Evolutionary conservation across 2,113 vertebrate species (phyloP), one percentile per base, ranked within the genome.

Genomic region (Castor canadensis): DNA sequence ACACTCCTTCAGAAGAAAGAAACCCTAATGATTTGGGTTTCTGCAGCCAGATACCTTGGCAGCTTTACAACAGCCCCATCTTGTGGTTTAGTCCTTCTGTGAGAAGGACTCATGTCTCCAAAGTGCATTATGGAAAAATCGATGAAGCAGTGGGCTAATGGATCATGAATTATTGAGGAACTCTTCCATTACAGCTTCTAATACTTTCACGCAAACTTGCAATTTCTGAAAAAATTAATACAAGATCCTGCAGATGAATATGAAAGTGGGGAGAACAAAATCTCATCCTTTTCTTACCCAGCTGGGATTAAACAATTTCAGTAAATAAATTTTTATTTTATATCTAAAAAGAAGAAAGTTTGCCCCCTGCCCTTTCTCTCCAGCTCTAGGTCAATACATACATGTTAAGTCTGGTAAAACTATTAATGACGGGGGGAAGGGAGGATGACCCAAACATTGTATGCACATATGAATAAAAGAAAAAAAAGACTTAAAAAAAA

Each of bases 41-140:
- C 67, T 40, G 38, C 56, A 56, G 62, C 40, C 17, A 35, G 54
- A 38, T 3, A 54, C 19, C 84, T 38, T 43, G 38, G 58, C 56
- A 83, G 96, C 89, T 96, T 94, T 79, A 58, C 91, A 54, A 94
- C 10, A 97, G 97, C 97, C 40, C 97, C 97, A 98, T 52, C 97
- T 93, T 95, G 97, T 98, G 98, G 97, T 93, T 94, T 45, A 80
- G 4, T 30, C 52, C 52, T 93, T 87, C 66, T 26, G 26, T 2
- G 20, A 84, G 67, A 75, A 76, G 30, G 2, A 38, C 66, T 86
- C 47, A 75, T 73, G 58, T n/a, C 89, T 84, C 93, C 71, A 64
- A 96, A 95, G 66, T 62, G 58, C 58, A 91, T 92, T 73, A 79
- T 1, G 2, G 58, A 86, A 92, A 73, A 96, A 94, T 62, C 0